These are phyloP conservation scores for Macrobrachium rosenbergii DNA, from an alignment of 1,140 invertebrate species.

Conservation along the genomic window DNA sequence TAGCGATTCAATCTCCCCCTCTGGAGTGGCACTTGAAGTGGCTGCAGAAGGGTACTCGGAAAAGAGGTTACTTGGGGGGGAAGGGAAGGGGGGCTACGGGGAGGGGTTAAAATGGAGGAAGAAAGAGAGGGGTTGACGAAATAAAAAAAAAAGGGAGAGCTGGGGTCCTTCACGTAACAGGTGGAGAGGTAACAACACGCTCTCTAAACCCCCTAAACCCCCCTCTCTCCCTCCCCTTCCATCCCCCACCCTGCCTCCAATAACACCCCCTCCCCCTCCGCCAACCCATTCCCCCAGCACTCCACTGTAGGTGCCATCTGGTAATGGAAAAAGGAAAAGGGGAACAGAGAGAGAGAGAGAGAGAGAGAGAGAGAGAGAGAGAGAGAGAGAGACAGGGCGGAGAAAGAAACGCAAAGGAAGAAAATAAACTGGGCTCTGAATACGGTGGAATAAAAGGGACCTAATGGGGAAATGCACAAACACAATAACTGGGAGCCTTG, in stretches of 20 bases:
- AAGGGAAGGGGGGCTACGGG: neutral
- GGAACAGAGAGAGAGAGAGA: neutral
- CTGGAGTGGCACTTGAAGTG: neutral
- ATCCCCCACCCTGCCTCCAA: constrained; percentile 1
- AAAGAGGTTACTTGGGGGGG: neutral
- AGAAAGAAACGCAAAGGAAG: neutral
- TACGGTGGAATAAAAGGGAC: neutral
- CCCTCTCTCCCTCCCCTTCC: constrained; percentile 11
- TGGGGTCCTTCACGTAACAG: no score
- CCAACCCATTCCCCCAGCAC: neutral
- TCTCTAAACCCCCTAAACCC: neutral
- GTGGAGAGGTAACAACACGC: neutral
- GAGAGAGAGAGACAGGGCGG: neutral
- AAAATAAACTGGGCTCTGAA: no score
- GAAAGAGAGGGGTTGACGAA: neutral
- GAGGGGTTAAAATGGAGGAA: neutral
- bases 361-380: neutral
- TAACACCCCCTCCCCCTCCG: constrained; percentile 15
- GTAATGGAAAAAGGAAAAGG: neutral
- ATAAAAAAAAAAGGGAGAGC: neutral
- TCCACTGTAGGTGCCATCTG: neutral
- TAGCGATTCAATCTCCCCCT: neutral
- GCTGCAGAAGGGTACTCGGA: neutral
- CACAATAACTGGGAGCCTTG: neutral
- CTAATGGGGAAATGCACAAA: neutral